phyloP scores from a whole-genome alignment of 2,888 invertebrate genomes.

The Folsomia manolachei region DNA sequence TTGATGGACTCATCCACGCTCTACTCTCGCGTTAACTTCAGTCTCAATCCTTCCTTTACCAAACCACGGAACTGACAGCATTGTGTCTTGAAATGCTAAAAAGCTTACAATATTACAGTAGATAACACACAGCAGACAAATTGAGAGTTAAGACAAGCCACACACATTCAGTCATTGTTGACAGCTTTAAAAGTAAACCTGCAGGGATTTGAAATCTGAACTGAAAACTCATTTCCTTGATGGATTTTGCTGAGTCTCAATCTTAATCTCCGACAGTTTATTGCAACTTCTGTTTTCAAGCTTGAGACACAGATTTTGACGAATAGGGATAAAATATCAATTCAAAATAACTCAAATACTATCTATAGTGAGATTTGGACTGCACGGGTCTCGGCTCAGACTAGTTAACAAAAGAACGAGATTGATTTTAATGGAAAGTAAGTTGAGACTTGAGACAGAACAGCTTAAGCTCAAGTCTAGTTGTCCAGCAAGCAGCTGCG shows the following conservation, averaged over 20 bases:
- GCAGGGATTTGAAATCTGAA: no score
- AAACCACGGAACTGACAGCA: not conserved
- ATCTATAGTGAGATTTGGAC: no score
- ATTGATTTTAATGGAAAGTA: no score
- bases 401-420: no score
- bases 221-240: not conserved
- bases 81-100: not conserved
- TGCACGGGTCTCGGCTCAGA: no score
- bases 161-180: not conserved
- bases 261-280: no score
- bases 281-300: no score
- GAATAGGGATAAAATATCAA: not conserved
- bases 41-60: no score
- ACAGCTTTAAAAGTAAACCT: not conserved
- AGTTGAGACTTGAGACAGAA: no score
- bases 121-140: not conserved
- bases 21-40: not conserved
- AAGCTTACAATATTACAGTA: not conserved
- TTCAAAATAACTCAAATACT: not conserved
- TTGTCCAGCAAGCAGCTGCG: no score
- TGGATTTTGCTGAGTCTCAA: no score
- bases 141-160: not conserved
- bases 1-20: slow-evolving; percentile 18
- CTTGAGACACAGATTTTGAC: not conserved
- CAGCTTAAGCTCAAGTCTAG: no score